Conservation (phyloP, 2,888 invertebrate genomes). For the Graphium colonna region DNA sequence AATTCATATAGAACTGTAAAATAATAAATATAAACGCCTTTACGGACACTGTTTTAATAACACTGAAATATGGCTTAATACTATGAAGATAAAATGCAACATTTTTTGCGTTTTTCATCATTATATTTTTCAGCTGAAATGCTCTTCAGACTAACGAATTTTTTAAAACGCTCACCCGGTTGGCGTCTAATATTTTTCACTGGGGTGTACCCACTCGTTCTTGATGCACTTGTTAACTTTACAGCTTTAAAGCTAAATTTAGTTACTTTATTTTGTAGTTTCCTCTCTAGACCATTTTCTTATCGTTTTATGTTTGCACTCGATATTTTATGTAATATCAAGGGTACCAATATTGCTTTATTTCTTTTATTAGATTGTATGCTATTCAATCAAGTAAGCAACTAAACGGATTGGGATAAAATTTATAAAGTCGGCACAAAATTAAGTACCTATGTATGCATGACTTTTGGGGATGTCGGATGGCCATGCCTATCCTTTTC, state of each 20-base stretch:
- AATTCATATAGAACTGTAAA: too few relatives aligned
- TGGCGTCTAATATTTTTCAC: constrained; percentile 9
- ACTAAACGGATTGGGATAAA: too few relatives aligned
- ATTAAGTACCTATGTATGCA: background rate
- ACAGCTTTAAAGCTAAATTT: constrained; percentile 1
- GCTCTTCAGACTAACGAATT: constrained; percentile 8
- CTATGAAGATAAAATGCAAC: constrained; percentile 6
- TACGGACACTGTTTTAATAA: constrained; percentile 10
- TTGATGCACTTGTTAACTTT: constrained; percentile 13
- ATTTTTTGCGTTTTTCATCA: constrained; percentile 13
- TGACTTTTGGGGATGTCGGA: too few relatives aligned
- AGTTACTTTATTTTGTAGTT: background rate
- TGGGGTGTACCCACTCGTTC: background rate
- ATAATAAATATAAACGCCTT: too few relatives aligned
- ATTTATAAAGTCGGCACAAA: too few relatives aligned
- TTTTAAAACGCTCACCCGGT: constrained; percentile 6
- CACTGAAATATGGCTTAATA: constrained; percentile 2
- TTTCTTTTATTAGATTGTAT: too few relatives aligned
- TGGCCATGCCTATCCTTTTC: too few relatives aligned
- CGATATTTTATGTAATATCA: too few relatives aligned
- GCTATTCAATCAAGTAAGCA: too few relatives aligned
- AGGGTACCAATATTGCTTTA: too few relatives aligned
- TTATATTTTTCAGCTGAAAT: constrained; percentile 11
- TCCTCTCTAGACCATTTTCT: background rate
- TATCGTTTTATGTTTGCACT: too few relatives aligned